These are phyloP conservation scores for Tupaia tana DNA, from an alignment of 2,113 vertebrate species.

Conservation along the genomic window DNA sequence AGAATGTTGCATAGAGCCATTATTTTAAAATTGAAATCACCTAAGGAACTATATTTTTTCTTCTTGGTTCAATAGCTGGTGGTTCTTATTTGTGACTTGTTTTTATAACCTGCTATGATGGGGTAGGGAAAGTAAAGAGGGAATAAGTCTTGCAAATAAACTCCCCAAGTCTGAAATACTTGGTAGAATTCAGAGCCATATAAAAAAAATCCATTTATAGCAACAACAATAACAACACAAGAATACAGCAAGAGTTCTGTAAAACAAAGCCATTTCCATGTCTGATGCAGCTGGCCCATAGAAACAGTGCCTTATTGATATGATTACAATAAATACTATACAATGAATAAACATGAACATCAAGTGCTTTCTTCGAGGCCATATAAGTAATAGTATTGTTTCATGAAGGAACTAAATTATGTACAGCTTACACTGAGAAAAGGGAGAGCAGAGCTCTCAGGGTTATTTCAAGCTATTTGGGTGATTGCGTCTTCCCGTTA, in stretches of 20 bases:
- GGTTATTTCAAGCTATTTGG: background rate
- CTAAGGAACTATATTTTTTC: background rate
- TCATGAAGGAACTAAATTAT: background rate
- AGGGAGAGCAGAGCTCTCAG: background rate
- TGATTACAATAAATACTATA: slow-evolving; percentile 66
- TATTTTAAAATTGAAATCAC: background rate
- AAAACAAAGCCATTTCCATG: slow-evolving; percentile 48
- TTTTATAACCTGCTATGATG: background rate
- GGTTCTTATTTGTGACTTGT: background rate
- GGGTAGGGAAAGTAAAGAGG: background rate
- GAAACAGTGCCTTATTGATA: slow-evolving; percentile 73
- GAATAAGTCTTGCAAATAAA: background rate
- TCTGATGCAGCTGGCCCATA: slow-evolving; percentile 69
- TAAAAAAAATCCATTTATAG: slow-evolving; percentile 21
- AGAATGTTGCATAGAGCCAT: background rate
- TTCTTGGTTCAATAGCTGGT: background rate
- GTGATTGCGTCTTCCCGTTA: background rate
- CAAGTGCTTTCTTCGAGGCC: slow-evolving; percentile 24
- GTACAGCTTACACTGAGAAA: background rate
- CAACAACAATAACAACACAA: background rate
- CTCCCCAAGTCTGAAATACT: background rate
- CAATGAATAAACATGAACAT: slow-evolving; percentile 36
- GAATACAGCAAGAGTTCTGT: background rate
- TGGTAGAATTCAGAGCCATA: background rate
- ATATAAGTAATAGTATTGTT: slow-evolving; percentile 34